Percentiles rank a stretch among this genome's conserved stretches.
Conservation (phyloP, 2,797 vertebrate species). For the Pseudocheirus occidentalis region DNA sequence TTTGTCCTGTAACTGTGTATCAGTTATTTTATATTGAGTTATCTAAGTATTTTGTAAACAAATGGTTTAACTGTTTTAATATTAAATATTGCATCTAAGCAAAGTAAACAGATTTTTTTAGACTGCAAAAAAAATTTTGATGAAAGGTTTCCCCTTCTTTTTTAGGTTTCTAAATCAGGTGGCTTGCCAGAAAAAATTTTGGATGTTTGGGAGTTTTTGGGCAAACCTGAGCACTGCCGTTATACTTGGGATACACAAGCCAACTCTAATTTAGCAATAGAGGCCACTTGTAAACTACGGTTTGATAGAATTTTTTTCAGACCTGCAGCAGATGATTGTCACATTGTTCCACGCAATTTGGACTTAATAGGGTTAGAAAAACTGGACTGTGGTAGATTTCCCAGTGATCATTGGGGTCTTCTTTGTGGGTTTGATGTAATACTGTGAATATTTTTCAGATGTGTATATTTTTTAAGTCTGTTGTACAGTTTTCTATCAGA, state of each 20-base stretch:
- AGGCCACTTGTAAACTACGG: constrained; percentile 87
- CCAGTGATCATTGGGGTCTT: constrained; percentile 98
- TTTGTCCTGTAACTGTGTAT: neutral
- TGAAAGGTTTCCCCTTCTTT: constrained; percentile 35
- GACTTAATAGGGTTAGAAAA: constrained; percentile 94
- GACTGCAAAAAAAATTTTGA: neutral
- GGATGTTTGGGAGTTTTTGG: constrained; percentile 94
- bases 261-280: constrained; percentile 90
- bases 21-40: neutral
- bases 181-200: constrained; percentile 86
- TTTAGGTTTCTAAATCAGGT: constrained; percentile 90
- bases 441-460: constrained; percentile 71
- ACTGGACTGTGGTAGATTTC: constrained; percentile 93
- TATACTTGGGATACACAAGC: constrained; percentile 96
- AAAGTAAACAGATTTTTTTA: neutral
- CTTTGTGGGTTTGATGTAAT: constrained; percentile 90
- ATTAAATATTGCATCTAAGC: neutral
- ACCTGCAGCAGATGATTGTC: constrained; percentile 80
- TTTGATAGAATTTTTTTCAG: constrained; percentile 94
- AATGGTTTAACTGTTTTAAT: neutral
- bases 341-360: constrained; percentile 89
- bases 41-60: neutral
- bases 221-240: constrained; percentile 91
- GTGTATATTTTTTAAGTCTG: neutral
- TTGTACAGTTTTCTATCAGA: constrained; percentile 2